phyloP scores from a whole-genome alignment of 1,140 invertebrate genomes.

The Bombus breviceps region DNA sequence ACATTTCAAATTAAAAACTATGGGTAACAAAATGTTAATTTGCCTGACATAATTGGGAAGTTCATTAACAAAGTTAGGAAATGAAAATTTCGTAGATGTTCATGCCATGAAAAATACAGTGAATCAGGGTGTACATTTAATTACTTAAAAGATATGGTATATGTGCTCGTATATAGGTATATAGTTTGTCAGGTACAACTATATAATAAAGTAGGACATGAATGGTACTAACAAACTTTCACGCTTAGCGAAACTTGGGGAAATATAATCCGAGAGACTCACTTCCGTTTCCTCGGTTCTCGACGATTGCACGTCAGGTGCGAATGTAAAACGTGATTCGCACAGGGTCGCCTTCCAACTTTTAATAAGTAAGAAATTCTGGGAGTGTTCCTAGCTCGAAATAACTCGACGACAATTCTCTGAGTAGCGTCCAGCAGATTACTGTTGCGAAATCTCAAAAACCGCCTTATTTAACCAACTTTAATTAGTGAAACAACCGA shows the following conservation, averaged over 20 bases:
- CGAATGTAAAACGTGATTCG: slow-evolving; percentile 51
- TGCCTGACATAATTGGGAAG: background rate
- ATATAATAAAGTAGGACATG: slow-evolving; percentile 16
- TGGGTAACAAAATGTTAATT: background rate
- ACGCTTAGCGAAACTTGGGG: slow-evolving; percentile 43
- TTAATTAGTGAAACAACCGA: background rate
- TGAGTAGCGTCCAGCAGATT: background rate
- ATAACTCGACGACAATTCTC: slow-evolving; percentile 40
- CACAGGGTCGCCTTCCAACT: slow-evolving; percentile 37
- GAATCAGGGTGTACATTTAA: background rate
- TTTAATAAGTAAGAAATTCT: slow-evolving; percentile 55
- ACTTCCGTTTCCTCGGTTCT: slow-evolving; percentile 10
- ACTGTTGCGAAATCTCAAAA: background rate
- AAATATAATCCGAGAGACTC: slow-evolving; percentile 47
- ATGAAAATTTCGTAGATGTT: background rate
- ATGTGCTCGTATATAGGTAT: background rate
- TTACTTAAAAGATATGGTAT: slow-evolving; percentile 23
- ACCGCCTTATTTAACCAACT: background rate
- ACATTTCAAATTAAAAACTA: background rate
- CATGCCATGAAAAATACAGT: slow-evolving; percentile 7
- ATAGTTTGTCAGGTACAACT: slow-evolving; percentile 1
- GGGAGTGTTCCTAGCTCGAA: slow-evolving; percentile 24
- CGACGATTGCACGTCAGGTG: slow-evolving; percentile 36
- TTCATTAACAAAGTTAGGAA: background rate
- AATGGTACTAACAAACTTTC: slow-evolving; percentile 38